phyloP scores from a whole-genome alignment of 2,888 invertebrate genomes.

The Heliconius ismenius region DNA sequence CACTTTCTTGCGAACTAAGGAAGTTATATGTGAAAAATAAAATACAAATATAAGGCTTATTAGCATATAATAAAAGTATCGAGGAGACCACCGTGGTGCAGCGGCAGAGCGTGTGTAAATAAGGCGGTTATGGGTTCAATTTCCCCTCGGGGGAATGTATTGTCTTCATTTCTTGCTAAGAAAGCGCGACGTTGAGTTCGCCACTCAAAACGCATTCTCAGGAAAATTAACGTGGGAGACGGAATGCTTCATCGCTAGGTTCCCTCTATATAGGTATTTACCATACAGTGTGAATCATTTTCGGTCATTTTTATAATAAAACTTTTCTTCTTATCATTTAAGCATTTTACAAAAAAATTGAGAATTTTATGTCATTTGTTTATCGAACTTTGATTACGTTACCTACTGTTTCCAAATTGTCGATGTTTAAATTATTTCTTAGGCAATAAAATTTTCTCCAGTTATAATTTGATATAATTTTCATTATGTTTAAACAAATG shows the following conservation, averaged over 20 bases:
- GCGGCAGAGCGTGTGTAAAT: background rate
- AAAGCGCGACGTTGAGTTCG: background rate
- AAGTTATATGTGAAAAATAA: slow-evolving; percentile 25
- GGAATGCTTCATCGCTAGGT: background rate
- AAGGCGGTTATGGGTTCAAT: background rate
- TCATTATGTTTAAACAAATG: background rate
- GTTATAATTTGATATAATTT: background rate
- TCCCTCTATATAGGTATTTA: background rate
- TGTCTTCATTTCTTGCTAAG: background rate
- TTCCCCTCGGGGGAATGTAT: background rate
- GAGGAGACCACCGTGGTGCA: background rate
- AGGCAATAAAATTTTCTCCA: no score
- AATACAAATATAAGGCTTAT: background rate
- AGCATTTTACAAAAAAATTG: no score
- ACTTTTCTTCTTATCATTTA: no score
- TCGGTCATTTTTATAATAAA: no score
- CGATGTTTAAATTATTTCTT: no score
- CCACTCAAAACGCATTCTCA: background rate
- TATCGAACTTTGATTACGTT: no score
- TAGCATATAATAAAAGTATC: background rate
- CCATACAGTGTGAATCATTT: background rate
- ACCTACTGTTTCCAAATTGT: no score
- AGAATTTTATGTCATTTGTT: no score
- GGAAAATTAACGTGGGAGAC: background rate
- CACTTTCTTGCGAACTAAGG: no score